These are phyloP conservation scores for Synergus umbraculus DNA, from an alignment of 2,888 invertebrate species.

Conservation along the genomic window DNA sequence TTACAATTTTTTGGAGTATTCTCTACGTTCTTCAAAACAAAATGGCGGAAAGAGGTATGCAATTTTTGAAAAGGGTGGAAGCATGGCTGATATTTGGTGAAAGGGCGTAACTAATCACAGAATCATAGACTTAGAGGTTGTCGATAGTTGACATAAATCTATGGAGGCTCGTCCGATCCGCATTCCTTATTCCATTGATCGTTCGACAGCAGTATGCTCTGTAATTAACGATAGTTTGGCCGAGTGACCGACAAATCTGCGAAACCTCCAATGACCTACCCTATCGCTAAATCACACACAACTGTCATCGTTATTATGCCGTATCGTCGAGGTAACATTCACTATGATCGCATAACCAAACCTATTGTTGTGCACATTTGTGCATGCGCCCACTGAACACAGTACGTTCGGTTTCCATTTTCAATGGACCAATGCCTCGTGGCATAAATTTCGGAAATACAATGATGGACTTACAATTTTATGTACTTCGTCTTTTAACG, in stretches of 20 bases:
- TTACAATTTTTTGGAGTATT: slow-evolving; percentile 1
- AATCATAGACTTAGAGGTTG: slow-evolving; percentile 13
- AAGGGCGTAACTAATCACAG: neutral
- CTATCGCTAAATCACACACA: slow-evolving; percentile 36
- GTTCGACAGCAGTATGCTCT: slow-evolving; percentile 30
- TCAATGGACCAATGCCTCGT: neutral
- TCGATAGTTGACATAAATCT: slow-evolving; percentile 26
- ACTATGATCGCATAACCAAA: slow-evolving; percentile 31
- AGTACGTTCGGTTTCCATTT: slow-evolving; percentile 21
- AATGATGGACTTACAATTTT: neutral
- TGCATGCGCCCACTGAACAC: slow-evolving; percentile 1
- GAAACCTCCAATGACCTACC: slow-evolving; percentile 32
- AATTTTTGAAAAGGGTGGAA: neutral
- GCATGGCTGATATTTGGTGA: neutral
- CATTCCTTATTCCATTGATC: slow-evolving; percentile 36
- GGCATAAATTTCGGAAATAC: neutral
- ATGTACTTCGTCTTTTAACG: neutral
- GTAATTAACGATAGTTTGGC: slow-evolving; percentile 40
- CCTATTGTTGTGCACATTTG: slow-evolving; percentile 30
- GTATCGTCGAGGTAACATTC: slow-evolving; percentile 34
- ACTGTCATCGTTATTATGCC: slow-evolving; percentile 33
- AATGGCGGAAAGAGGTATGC: neutral
- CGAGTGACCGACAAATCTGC: slow-evolving; percentile 39
- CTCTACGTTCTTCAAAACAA: neutral
- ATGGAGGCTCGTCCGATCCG: slow-evolving; percentile 9